phyloP scores from a whole-genome alignment of 1,140 invertebrate genomes.

The Bombus pyrosoma region DNA sequence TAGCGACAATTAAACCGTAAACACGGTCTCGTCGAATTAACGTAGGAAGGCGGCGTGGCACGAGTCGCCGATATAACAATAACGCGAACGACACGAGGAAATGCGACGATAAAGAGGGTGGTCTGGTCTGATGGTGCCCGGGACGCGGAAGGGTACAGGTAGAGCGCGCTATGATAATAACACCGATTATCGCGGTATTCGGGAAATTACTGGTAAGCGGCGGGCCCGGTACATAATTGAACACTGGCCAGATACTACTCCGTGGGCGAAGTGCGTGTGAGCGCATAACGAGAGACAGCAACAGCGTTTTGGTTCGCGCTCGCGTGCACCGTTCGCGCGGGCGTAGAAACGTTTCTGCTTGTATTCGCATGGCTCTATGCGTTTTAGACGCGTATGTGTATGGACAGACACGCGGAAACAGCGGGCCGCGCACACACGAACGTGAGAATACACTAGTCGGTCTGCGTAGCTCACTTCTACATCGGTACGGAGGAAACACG shows the following conservation, averaged over 20 bases:
- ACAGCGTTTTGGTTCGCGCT: conserved; percentile 8
- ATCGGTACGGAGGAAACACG: conserved; percentile 74
- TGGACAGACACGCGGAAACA: not conserved
- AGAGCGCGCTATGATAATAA: conserved; percentile 70
- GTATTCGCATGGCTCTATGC: too few species aligned
- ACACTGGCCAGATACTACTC: conserved; percentile 66
- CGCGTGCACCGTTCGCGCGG: not conserved
- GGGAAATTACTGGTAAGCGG: conserved; percentile 74
- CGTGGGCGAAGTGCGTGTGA: conserved; percentile 43
- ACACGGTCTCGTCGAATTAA: conserved; percentile 62
- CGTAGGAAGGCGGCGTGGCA: conserved; percentile 40
- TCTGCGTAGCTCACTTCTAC: conserved; percentile 64
- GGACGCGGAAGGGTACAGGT: conserved; percentile 39
- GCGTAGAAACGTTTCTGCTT: not conserved
- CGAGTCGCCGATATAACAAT: conserved; percentile 49
- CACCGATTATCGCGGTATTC: conserved; percentile 75
- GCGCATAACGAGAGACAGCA: conserved; percentile 46
- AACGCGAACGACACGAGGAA: conserved; percentile 57
- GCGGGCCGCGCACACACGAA: not conserved
- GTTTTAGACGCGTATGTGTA: not conserved
- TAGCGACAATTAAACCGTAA: conserved; percentile 58
- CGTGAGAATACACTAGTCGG: not conserved
- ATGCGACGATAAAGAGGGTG: conserved; percentile 40
- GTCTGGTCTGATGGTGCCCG: not conserved
- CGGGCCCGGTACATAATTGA: conserved; percentile 75